phyloP scores from a whole-genome alignment of 2,113 vertebrate species.

The Muntiacus reevesi region DNA sequence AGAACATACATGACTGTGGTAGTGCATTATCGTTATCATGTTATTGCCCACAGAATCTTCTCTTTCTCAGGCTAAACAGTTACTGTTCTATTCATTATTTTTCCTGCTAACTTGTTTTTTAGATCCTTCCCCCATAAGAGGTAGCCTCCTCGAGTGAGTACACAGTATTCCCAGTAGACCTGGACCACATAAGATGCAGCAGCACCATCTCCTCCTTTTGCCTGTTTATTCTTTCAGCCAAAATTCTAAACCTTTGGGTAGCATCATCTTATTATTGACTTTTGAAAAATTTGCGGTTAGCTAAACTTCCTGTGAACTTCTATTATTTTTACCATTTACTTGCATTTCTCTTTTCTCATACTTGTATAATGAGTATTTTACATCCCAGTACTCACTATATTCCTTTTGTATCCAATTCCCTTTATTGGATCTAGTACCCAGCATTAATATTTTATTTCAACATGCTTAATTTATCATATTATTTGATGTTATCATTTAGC shows the following conservation, averaged over 20 bases:
- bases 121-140: neutral
- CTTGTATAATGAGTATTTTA: neutral
- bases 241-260: neutral
- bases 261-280: neutral
- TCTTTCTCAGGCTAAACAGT: neutral
- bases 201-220: neutral
- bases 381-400: neutral
- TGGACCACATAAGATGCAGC: neutral
- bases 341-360: neutral
- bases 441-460: neutral
- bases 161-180: neutral
- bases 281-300: neutral
- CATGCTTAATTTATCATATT: neutral
- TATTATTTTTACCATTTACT: neutral
- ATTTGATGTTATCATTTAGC: neutral
- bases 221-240: neutral
- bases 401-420: neutral
- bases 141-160: neutral
- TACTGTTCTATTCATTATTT: neutral
- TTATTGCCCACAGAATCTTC: neutral
- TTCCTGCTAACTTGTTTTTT: neutral
- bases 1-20: neutral
- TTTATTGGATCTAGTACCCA: neutral
- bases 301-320: neutral
- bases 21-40: neutral